A percentile compares a stretch with the other conserved stretches of the same genome.
Evolutionary conservation across 1,140 invertebrate species (phyloP).

Genomic region (Battus philenor): DNA sequence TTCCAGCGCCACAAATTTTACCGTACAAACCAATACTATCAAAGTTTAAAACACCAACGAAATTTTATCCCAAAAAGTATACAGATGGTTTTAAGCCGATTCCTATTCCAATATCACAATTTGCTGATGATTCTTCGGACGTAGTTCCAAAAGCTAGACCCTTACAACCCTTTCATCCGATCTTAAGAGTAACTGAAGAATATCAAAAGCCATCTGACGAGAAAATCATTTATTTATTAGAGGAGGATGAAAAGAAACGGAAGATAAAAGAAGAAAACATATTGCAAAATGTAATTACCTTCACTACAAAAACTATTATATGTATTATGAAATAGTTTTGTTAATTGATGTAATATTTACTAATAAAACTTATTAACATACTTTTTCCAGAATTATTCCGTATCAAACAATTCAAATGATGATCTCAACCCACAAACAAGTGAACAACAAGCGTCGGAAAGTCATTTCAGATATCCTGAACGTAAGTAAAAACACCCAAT

Average conservation of each 20-base stretch:
- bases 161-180: conserved; percentile 36
- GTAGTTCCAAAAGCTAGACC: conserved; percentile 47
- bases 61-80: conserved; percentile 62
- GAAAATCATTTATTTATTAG: conserved; percentile 42
- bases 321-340: not conserved
- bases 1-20: conserved; percentile 10
- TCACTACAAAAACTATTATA: conserved; percentile 15
- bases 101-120: conserved; percentile 53
- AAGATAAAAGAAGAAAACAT: conserved; percentile 42
- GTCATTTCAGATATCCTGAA: conserved; percentile 43
- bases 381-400: conserved; percentile 18
- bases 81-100: conserved; percentile 43
- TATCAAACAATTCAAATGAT: conserved; percentile 1
- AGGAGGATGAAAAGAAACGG: conserved; percentile 46
- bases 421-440: conserved; percentile 3
- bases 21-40: conserved; percentile 19
- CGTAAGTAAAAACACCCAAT: conserved; percentile 55
- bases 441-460: conserved; percentile 58
- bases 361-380: not conserved
- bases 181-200: conserved; percentile 27
- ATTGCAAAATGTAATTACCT: conserved; percentile 25
- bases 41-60: conserved; percentile 48
- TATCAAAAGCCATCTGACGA: conserved; percentile 31
- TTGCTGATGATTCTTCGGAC: conserved; percentile 25
- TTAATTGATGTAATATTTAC: too few species aligned